Conservation (phyloP, 2,113 vertebrate genomes). For the Corythoichthys haematopterus region DNA sequence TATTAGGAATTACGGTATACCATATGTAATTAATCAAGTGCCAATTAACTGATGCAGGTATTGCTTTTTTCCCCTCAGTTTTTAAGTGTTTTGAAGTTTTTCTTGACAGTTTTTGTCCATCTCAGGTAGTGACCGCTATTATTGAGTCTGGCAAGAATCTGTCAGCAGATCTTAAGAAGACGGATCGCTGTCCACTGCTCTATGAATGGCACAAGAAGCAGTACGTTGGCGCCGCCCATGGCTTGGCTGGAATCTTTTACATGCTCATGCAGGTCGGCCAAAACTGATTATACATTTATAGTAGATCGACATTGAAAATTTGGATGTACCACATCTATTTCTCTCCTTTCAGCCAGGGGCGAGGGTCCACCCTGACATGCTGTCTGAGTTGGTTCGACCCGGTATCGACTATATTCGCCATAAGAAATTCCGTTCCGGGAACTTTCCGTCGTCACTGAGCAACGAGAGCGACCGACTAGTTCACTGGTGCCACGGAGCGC, state of each 20-base stretch:
- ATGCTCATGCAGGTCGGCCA: conserved; percentile 86
- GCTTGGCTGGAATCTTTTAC: conserved; percentile 89
- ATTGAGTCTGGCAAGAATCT: conserved; percentile 87
- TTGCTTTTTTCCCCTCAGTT: not conserved
- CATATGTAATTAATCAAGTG: too few relatives aligned
- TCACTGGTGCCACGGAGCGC: conserved; percentile 95
- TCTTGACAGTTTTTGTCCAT: not conserved
- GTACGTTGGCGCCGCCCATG: conserved; percentile 92
- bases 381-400: conserved; percentile 86
- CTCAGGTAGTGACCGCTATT: conserved; percentile 82
- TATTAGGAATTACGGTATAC: too few relatives aligned
- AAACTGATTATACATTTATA: not conserved
- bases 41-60: too few relatives aligned
- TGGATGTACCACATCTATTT: not conserved
- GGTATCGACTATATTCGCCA: conserved; percentile 94
- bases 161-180: conserved; percentile 84
- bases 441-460: conserved; percentile 92
- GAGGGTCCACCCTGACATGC: conserved; percentile 77
- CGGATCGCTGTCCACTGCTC: conserved; percentile 87
- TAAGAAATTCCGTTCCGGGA: conserved; percentile 92
- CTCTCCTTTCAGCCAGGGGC: conserved; percentile 75
- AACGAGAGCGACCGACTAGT: conserved; percentile 94
- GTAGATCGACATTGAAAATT: not conserved
- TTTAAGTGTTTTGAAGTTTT: not conserved
- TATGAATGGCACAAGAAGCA: conserved; percentile 98